phyloP scores from a whole-genome alignment of 2,113 vertebrate species.

The Onychostruthus taczanowskii region DNA sequence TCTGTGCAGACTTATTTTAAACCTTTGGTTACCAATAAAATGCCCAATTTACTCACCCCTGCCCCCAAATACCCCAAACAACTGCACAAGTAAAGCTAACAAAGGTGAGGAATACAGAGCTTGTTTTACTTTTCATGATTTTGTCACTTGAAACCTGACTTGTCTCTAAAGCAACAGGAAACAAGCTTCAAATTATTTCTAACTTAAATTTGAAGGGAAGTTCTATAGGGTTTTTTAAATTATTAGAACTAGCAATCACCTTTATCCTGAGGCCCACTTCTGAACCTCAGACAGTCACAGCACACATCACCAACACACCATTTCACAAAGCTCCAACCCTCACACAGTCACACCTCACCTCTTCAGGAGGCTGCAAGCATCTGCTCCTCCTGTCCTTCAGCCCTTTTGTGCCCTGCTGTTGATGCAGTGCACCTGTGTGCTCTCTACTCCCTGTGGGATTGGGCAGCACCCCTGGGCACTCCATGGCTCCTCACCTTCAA shows the following conservation, averaged over 20 bases:
- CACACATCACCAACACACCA: neutral
- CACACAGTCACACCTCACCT: neutral
- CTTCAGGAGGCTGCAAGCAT: neutral
- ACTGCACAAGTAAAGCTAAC: neutral
- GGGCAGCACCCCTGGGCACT: neutral
- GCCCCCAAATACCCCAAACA: neutral
- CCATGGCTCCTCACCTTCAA: neutral
- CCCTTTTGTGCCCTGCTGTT: neutral
- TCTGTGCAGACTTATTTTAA: neutral
- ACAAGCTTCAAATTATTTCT: neutral
- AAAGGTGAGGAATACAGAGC: neutral
- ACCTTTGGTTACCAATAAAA: neutral
- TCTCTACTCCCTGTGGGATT: neutral
- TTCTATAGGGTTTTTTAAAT: neutral
- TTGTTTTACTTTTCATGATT: neutral
- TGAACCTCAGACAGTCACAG: neutral
- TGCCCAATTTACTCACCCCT: neutral
- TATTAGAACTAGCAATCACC: neutral
- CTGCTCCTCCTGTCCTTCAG: neutral
- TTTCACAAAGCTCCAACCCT: neutral
- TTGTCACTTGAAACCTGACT: rapidly evolving
- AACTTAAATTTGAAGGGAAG: neutral
- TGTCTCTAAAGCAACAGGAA: neutral
- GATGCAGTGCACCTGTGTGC: neutral
- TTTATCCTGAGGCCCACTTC: neutral